phyloP scores from a whole-genome alignment of 1,140 invertebrate genomes.

The Drosophila athabasca region DNA sequence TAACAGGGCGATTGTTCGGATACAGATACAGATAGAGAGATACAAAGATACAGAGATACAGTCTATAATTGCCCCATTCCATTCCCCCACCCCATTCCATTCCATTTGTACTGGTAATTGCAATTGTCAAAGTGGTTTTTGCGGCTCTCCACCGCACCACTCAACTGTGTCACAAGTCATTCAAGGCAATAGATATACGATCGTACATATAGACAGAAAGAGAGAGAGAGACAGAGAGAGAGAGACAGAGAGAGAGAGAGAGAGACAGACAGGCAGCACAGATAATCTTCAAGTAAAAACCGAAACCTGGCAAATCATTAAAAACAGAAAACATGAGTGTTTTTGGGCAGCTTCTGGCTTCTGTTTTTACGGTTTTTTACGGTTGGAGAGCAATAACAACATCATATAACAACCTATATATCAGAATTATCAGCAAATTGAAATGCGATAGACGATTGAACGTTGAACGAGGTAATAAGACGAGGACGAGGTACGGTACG shows the following conservation, averaged over 20 bases:
- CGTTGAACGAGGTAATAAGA: constrained; percentile 9
- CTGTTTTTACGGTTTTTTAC: constrained; percentile 16
- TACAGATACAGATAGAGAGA: constrained; percentile 2
- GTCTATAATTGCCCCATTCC: too few relatives aligned
- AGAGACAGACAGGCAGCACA: background rate
- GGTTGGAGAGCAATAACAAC: constrained; percentile 22
- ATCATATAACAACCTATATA: constrained; percentile 50
- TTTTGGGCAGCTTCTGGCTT: constrained; percentile 1
- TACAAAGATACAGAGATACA: too few relatives aligned
- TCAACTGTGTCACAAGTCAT: constrained; percentile 40
- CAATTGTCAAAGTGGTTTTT: constrained; percentile 6
- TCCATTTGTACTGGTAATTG: background rate
- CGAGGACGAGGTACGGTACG: too few relatives aligned
- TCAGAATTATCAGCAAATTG: constrained; percentile 30
- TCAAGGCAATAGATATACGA: constrained; percentile 39
- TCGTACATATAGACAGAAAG: constrained; percentile 15
- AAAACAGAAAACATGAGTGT: background rate
- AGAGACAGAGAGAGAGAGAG: background rate
- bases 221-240: constrained; percentile 5
- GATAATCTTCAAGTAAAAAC: background rate
- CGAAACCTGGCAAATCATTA: background rate
- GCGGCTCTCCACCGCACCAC: background rate
- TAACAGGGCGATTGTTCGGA: constrained; percentile 28
- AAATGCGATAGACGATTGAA: constrained; percentile 33
- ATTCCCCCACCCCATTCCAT: too few relatives aligned